A percentile compares a stretch with the other conserved stretches of the same genome.
Evolutionary conservation across 2,888 invertebrate species (phyloP).

Genomic region (Lepidocyrtoides sp.): DNA sequence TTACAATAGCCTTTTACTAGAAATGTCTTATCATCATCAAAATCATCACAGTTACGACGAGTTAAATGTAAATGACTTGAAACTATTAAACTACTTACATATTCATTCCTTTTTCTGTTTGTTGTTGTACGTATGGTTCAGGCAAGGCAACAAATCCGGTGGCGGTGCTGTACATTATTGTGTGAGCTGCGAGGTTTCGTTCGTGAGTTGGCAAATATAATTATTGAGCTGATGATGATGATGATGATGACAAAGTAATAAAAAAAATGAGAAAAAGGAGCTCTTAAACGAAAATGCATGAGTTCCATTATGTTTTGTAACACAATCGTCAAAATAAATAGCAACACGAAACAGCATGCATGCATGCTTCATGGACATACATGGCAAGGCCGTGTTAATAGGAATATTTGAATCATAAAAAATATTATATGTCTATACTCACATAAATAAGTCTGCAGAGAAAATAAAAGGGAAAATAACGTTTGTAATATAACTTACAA

Average conservation of each 20-base stretch:
- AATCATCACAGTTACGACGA: too few relatives aligned
- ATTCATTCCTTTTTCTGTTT: neutral
- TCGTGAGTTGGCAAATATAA: neutral
- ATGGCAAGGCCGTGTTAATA: slow-evolving; percentile 66
- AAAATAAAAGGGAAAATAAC: slow-evolving; percentile 32
- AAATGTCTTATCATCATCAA: too few relatives aligned
- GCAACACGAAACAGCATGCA: slow-evolving; percentile 38
- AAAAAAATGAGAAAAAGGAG: neutral
- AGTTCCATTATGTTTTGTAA: slow-evolving; percentile 34
- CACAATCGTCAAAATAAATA: slow-evolving; percentile 9
- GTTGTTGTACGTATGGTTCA: slow-evolving; percentile 67
- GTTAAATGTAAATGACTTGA: too few relatives aligned
- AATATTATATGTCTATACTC: neutral
- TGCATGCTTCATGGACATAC: slow-evolving; percentile 61
- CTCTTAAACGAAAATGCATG: slow-evolving; percentile 41
- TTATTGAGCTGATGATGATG: neutral
- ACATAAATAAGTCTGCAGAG: too few relatives aligned
- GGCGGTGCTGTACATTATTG: neutral
- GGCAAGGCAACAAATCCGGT: slow-evolving; percentile 57
- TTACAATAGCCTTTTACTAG: too few relatives aligned
- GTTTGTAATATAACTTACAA: too few relatives aligned
- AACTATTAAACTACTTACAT: too few relatives aligned
- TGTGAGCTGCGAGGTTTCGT: neutral
- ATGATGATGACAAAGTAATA: neutral
- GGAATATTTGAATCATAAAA: neutral